Evolutionary conservation across 2,113 vertebrate species (phyloP), one percentile per base, ranked within the genome.

Genomic region (Notothenia coriiceps): DNA sequence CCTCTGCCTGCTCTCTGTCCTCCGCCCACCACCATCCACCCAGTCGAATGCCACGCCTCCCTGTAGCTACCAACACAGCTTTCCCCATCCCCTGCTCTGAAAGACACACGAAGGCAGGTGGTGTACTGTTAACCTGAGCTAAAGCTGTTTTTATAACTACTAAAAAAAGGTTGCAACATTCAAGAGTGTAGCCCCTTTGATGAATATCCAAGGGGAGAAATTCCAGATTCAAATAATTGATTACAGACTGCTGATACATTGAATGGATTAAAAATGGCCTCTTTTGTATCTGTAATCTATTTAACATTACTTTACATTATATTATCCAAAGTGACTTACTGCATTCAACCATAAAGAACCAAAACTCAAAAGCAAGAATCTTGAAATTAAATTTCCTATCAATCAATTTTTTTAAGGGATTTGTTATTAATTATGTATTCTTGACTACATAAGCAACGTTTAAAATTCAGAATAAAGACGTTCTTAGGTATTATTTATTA

Each of bases 81-180:
- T 67, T 59, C 55, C 0, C 57, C 12, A 40, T 15, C 17, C 64
- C 52, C 49, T 85, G 20, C 79, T 76, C 76, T 69, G 65, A 88
- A 62, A 75, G 74, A 80, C 25, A 33, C 52, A 5, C 46, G 14
- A 86, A 91, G 91, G 90, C 91, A 91, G 89, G 91, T 93, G 83
- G 56, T 82, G 40, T 56, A 29, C 54, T 55, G 43, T 47, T 79
- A 10, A 62, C 43, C 74, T 84, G 20, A 20, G 51, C 56, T 40
- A 17, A 57, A 61, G 29, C 20, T 52, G 52, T 74, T 71, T 64
- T 55, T 60, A 29, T 54, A 49, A 69, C 18, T 22, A 80, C 62
- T 63, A 3, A 33, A 85, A 55, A 59, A 63, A 49, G 47, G 63
- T 52, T 83, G 80, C 77, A 78, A 56, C 63, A 60, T 11, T 64